phyloP scores from a whole-genome alignment of 2,888 invertebrate genomes.

The Melipona bicolor region DNA sequence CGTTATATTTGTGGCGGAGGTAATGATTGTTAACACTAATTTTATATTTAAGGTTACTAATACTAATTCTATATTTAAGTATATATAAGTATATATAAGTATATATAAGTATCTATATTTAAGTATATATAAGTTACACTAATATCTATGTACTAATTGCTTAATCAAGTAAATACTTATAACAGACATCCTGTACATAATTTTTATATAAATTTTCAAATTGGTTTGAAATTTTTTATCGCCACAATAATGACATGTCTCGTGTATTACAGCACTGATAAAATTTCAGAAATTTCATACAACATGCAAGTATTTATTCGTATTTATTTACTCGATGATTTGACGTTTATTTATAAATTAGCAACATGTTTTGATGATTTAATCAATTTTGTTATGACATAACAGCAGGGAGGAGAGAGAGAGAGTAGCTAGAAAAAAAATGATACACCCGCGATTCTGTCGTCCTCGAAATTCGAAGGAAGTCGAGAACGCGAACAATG shows the following conservation, averaged over 20 bases:
- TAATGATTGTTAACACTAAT: too few species aligned
- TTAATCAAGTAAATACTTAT: too few species aligned
- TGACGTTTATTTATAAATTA: not conserved
- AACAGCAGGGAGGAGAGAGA: not conserved
- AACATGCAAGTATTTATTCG: too few species aligned
- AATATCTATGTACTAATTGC: too few species aligned
- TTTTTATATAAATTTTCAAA: not conserved
- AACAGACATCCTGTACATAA: too few species aligned
- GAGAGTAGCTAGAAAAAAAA: not conserved
- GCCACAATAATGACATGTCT: not conserved
- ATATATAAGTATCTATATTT: too few species aligned
- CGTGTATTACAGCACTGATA: not conserved
- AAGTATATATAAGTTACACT: too few species aligned
- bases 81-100: too few species aligned
- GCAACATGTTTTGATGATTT: not conserved
- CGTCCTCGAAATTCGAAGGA: conserved; percentile 25
- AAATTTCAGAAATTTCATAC: not conserved
- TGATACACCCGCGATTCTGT: not conserved
- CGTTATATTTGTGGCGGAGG: too few species aligned
- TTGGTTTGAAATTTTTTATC: not conserved
- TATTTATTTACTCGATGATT: not conserved
- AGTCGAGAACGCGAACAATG: conserved; percentile 21
- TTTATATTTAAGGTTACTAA: too few species aligned
- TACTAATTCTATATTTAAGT: too few species aligned
- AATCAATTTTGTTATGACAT: not conserved